A percentile compares a stretch with the other conserved stretches of the same genome.
phyloP scores from a whole-genome alignment of 1,140 invertebrate species.

The Vanessa tameamea region DNA sequence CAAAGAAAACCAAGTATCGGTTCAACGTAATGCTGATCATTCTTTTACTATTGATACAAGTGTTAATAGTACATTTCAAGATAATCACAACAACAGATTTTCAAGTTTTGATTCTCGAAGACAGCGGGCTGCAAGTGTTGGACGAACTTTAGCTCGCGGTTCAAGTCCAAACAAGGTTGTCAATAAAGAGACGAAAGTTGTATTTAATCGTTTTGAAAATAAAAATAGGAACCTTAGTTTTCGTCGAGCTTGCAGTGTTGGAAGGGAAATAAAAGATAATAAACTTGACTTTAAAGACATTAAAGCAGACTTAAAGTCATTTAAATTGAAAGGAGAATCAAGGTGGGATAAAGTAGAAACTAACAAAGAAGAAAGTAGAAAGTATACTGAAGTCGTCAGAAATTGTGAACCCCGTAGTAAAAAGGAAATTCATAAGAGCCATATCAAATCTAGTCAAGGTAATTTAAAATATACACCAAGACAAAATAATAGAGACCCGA shows the following conservation, averaged over 20 bases:
- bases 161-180: constrained; percentile 9
- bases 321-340: constrained; percentile 42
- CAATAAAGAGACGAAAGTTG: constrained; percentile 17
- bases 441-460: constrained; percentile 1
- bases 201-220: constrained; percentile 6
- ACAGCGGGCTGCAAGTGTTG: constrained; percentile 65
- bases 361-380: constrained; percentile 10
- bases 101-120: constrained; percentile 53
- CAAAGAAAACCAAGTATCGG: constrained; percentile 46
- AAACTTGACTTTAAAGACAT: constrained; percentile 56
- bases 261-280: constrained; percentile 48
- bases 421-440: constrained; percentile 35
- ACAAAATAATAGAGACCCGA: constrained; percentile 49
- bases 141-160: constrained; percentile 47
- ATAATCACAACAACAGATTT: constrained; percentile 10
- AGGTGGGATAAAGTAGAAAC: constrained; percentile 22
- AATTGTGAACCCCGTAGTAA: constrained; percentile 26
- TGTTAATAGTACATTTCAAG: constrained; percentile 60
- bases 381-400: constrained; percentile 8
- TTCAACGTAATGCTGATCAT: constrained; percentile 48
- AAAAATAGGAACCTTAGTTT: constrained; percentile 32
- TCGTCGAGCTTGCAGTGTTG: constrained; percentile 65
- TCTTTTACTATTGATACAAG: constrained; percentile 67
- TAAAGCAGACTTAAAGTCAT: constrained; percentile 64
- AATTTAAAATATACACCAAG: constrained; percentile 41